A percentile compares a stretch with the other conserved stretches of the same genome.
phyloP scores from a whole-genome alignment of 2,113 vertebrate species.

The Tragelaphus strepsiceros region DNA sequence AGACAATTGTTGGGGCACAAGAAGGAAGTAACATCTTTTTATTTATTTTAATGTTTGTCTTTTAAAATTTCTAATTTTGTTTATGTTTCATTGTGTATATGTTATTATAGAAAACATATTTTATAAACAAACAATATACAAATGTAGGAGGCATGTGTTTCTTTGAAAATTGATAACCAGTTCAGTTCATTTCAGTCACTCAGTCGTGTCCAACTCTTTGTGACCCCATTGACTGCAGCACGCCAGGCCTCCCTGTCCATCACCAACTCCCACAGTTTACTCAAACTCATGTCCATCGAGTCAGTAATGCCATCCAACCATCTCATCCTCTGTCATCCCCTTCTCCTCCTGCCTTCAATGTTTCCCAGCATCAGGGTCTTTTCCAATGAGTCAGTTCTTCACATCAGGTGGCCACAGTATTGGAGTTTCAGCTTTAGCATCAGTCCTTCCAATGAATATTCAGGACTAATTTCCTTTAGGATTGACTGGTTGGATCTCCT shows the following conservation, averaged over 20 bases:
- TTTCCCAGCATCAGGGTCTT: neutral
- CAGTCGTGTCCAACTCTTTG: neutral
- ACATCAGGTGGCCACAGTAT: neutral
- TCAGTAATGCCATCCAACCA: neutral
- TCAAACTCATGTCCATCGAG: neutral
- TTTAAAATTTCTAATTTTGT: neutral
- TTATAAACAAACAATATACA: conserved; percentile 21
- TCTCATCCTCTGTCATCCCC: neutral
- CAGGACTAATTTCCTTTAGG: neutral
- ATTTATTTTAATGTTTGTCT: neutral
- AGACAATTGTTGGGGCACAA: neutral
- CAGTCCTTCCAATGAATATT: neutral
- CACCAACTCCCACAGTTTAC: neutral
- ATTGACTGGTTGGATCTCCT: neutral
- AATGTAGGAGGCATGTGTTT: neutral
- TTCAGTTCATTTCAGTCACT: neutral
- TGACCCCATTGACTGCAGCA: neutral
- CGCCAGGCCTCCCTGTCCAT: rapidly evolving
- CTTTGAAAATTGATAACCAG: neutral
- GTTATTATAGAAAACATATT: neutral
- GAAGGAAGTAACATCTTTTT: neutral
- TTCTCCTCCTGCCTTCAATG: neutral
- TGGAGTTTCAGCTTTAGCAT: neutral
- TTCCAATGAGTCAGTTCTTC: neutral
- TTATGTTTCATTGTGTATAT: neutral